Evolutionary conservation across 2,797 vertebrate genomes (phyloP).

Genomic region (Microhierax caerulescens): DNA sequence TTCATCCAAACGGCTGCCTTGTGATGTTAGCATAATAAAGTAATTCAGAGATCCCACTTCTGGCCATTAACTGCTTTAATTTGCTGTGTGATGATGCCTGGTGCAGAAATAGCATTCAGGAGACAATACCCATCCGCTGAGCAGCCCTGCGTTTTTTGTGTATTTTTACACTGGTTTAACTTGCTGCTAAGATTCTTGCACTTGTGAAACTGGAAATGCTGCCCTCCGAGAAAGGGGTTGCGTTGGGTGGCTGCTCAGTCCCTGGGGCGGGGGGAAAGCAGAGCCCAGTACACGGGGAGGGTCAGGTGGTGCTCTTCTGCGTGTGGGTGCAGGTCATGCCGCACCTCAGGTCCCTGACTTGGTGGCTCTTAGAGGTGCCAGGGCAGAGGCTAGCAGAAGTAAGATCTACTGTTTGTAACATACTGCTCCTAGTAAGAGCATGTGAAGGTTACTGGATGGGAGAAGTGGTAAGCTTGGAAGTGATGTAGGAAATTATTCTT

Average conservation of each 20-base stretch:
- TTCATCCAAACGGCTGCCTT: background rate
- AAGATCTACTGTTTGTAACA: background rate
- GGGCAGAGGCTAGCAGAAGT: background rate
- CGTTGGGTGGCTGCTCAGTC: background rate
- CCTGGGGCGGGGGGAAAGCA: background rate
- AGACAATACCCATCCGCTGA: background rate
- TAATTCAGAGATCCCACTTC: background rate
- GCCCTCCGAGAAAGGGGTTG: background rate
- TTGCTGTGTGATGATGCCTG: background rate
- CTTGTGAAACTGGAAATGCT: background rate
- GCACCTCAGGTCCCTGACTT: rapidly evolving
- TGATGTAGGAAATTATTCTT: background rate
- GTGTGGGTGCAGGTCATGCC: rapidly evolving
- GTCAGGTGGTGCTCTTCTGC: background rate
- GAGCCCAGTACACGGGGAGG: background rate
- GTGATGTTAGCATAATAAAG: background rate
- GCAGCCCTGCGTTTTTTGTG: background rate
- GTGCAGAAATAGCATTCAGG: background rate
- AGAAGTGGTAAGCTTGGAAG: background rate
- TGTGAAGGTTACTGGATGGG: background rate
- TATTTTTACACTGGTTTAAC: rapidly evolving
- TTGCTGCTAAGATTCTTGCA: background rate
- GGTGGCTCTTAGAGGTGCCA: background rate
- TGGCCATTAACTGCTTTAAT: background rate
- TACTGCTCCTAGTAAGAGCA: rapidly evolving